Percentiles rank a stretch among this genome's conserved stretches.
Evolutionary conservation across 2,888 invertebrate species (phyloP).

Genomic region (Caenorhabditis becei): DNA sequence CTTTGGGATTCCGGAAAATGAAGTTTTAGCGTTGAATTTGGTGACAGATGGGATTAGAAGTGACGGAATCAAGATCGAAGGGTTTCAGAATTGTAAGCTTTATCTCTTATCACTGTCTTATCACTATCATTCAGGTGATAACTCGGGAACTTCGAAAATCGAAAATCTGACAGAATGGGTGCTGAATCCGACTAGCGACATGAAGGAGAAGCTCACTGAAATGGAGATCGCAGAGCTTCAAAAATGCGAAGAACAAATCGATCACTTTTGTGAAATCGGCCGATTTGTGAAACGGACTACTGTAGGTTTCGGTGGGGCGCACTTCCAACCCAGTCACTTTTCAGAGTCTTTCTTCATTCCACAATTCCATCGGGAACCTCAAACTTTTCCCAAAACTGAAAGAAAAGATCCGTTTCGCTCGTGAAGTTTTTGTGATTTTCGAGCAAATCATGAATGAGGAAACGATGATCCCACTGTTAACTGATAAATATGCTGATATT

Average conservation of each 20-base stretch:
- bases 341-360: background rate
- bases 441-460: background rate
- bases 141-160: background rate
- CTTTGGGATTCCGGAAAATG: background rate
- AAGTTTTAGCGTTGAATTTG: background rate
- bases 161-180: background rate
- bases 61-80: background rate
- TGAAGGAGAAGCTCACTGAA: background rate
- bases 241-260: background rate
- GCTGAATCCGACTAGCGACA: background rate
- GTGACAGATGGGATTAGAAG: background rate
- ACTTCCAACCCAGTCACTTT: too few relatives aligned
- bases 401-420: background rate
- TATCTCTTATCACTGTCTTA: too few relatives aligned
- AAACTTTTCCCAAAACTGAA: background rate
- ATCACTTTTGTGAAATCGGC: background rate
- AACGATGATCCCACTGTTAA: background rate
- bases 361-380: background rate
- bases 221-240: background rate
- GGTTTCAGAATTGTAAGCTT: background rate
- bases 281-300: background rate
- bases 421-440: background rate
- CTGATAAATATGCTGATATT: background rate
- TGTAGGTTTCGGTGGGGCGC: background rate
- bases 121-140: background rate